Percentiles rank a stretch among this genome's conserved stretches.
These are phyloP conservation scores for Puntigrus tetrazona DNA, from an alignment of 2,113 vertebrate species.

Conservation along the genomic window DNA sequence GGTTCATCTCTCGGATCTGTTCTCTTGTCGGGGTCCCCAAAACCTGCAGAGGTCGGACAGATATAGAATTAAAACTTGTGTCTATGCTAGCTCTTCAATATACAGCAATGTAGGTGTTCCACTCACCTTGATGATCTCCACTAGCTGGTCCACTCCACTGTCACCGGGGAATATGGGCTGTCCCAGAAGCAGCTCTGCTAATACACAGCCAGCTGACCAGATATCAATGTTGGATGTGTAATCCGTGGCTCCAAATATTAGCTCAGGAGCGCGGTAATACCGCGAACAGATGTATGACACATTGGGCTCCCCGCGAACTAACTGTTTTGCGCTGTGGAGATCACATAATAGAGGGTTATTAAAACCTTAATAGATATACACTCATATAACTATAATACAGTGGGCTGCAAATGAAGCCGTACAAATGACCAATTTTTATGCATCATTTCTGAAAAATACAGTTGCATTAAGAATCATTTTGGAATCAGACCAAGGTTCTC, in stretches of 20 bases:
- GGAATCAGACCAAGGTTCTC: neutral
- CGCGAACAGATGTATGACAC: slow-evolving; percentile 96
- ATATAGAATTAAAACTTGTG: neutral
- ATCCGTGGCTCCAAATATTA: slow-evolving; percentile 93
- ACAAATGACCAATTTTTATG: neutral
- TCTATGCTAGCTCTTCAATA: neutral
- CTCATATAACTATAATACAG: neutral
- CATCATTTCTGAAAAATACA: neutral
- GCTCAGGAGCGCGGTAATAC: slow-evolving; percentile 92
- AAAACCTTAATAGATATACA: neutral
- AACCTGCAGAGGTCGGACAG: slow-evolving; percentile 72
- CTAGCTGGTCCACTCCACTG: slow-evolving; percentile 92
- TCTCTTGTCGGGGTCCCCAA: slow-evolving; percentile 92
- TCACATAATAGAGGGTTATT: neutral
- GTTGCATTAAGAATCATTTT: neutral
- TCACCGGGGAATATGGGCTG: slow-evolving; percentile 93
- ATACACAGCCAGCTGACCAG: slow-evolving; percentile 91
- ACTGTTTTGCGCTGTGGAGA: slow-evolving; percentile 84
- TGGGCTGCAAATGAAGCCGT: neutral
- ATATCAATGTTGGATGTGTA: slow-evolving; percentile 93
- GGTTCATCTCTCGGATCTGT: slow-evolving; percentile 95
- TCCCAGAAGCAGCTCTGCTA: slow-evolving; percentile 88
- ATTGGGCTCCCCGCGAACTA: slow-evolving; percentile 90
- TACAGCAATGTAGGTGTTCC: neutral
- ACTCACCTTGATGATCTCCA: slow-evolving; percentile 91